phyloP scores from a whole-genome alignment of 2,113 vertebrate species.

The Phalacrocorax pelagicus region DNA sequence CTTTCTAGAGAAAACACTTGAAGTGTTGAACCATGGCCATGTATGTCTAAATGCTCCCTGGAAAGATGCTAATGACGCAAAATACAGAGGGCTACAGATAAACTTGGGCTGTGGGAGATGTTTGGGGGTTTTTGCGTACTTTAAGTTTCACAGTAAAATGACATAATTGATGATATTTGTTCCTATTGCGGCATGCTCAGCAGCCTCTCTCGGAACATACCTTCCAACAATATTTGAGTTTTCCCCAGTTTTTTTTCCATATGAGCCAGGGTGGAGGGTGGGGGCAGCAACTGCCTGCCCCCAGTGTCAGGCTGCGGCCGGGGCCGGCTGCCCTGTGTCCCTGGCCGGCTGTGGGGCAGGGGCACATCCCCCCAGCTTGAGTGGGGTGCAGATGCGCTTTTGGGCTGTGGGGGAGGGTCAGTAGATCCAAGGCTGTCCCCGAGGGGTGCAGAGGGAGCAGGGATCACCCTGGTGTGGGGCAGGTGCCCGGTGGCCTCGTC shows the following conservation, averaged over 20 bases:
- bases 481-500: background rate
- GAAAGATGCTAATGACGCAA: background rate
- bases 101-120: background rate
- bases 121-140: background rate
- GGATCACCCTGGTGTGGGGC: background rate
- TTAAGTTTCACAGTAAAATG: background rate
- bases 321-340: background rate
- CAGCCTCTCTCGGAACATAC: background rate
- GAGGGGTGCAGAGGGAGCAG: background rate
- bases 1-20: background rate
- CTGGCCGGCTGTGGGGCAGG: background rate
- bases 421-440: background rate
- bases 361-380: background rate
- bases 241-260: background rate
- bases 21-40: rapidly evolving
- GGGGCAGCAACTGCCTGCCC: no score
- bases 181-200: background rate
- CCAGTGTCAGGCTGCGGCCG: background rate
- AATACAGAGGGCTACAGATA: constrained; percentile 18
- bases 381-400: rapidly evolving
- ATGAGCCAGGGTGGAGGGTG: no score
- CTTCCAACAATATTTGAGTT: background rate
- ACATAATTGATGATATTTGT: background rate
- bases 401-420: background rate
- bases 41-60: background rate